Evolutionary conservation across 2,888 invertebrate species (phyloP), one percentile per base, ranked within the genome.

Genomic region (Candidula unifasciata): DNA sequence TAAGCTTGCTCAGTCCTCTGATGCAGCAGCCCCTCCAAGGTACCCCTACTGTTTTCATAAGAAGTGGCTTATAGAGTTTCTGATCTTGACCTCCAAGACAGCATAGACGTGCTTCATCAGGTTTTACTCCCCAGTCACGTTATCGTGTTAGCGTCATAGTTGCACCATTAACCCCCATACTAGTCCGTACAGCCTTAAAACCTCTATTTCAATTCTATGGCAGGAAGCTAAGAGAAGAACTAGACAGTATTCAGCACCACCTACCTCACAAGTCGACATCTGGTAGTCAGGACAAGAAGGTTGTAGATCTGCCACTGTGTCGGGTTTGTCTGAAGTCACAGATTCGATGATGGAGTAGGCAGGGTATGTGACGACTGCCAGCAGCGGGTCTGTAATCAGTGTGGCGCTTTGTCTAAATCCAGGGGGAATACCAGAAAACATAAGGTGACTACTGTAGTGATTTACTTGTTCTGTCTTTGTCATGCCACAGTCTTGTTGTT

Each of bases 281-380:
- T 37, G 33, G 33, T n/a, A 37, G 8, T n/a, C 68, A 77, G 69
- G 66, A 60, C 77, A 35, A n/a, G 5, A 89, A 90, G 74, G 89
- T 89, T 44, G 89, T 90, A 10, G 92, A 92, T 86, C 87, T 91
- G 3, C 88, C 92, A 1, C 88, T 93, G 8, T 93, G 93, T 86
- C 87, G 91, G n/a, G 88, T 93, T 37, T 93, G 93, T 86, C 92
- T 89, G 88, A 90, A 90, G 86, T 91, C 90, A 21, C 92, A 92
- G 85, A n/a, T 92, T 93, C 85, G 89, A 90, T 13, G 92, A 92
- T 69, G 92, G 92, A 3, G 90, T 92, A 24, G 93, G 92, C 0
- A 89, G 91, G 24, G 88, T 90, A 8, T 93, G 93, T 85, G 85
- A 88, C 66, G 91, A 91, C 79, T 93, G 93, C 80, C 89, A 91